These are phyloP conservation scores for Mesochorus sp. DNA, from an alignment of 2,888 invertebrate genomes.

Conservation along the genomic window DNA sequence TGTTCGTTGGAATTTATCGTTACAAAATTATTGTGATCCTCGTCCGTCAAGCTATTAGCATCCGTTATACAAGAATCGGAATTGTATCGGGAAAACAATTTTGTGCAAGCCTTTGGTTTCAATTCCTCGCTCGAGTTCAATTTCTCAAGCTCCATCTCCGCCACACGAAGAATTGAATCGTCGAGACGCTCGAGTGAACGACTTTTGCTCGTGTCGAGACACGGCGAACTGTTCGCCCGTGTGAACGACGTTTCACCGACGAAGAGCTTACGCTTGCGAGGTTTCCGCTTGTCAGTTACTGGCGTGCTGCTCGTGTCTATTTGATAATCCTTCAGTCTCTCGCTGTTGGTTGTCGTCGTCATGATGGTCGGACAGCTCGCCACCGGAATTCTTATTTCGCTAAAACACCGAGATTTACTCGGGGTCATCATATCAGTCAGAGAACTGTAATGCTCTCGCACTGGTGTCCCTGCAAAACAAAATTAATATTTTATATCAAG, in stretches of 20 bases:
- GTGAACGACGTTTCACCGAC: slow-evolving; percentile 65
- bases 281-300: slow-evolving; percentile 65
- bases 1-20: slow-evolving; percentile 2
- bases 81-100: slow-evolving; percentile 70
- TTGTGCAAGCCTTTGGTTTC: slow-evolving; percentile 70
- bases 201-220: slow-evolving; percentile 81
- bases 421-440: slow-evolving; percentile 70
- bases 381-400: slow-evolving; percentile 34
- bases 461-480: slow-evolving; percentile 62
- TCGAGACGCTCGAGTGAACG: slow-evolving; percentile 84
- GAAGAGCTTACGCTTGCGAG: slow-evolving; percentile 69
- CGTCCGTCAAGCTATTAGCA: not conserved
- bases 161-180: slow-evolving; percentile 84
- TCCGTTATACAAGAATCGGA: slow-evolving; percentile 68
- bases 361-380: slow-evolving; percentile 16
- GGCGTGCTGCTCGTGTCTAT: slow-evolving; percentile 63
- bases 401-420: slow-evolving; percentile 59
- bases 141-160: slow-evolving; percentile 85
- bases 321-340: slow-evolving; percentile 43
- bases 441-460: slow-evolving; percentile 61
- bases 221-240: slow-evolving; percentile 79
- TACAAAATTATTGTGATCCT: slow-evolving; percentile 22
- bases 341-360: slow-evolving; percentile 1
- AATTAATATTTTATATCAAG: slow-evolving; percentile 4
- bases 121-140: slow-evolving; percentile 79